These are phyloP conservation scores for Epinotia bilunana DNA, from an alignment of 2,888 invertebrate species.

Conservation along the genomic window DNA sequence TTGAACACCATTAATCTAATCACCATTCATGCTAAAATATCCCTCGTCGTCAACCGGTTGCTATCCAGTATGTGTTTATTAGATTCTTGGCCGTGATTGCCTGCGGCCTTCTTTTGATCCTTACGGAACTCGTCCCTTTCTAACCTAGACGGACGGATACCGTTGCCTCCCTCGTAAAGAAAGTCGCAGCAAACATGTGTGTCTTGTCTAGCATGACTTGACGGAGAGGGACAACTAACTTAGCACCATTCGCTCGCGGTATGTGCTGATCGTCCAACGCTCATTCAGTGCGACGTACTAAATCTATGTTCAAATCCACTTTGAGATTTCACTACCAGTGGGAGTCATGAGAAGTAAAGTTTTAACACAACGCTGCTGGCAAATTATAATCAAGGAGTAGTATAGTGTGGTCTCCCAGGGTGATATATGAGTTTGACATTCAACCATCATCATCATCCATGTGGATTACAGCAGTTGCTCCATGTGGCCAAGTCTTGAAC, in stretches of 20 bases:
- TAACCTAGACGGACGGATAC: conserved; percentile 3
- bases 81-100: conserved; percentile 9
- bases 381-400: neutral
- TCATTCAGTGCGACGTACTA: conserved; percentile 5
- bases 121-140: conserved; percentile 13
- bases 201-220: conserved; percentile 20
- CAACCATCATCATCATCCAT: neutral
- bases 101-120: conserved; percentile 11
- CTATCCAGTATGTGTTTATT: neutral
- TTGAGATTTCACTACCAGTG: neutral
- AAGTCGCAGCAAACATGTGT: conserved; percentile 7
- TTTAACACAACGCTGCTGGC: neutral
- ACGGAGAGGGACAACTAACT: conserved; percentile 28
- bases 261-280: conserved; percentile 42
- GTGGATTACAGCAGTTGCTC: neutral
- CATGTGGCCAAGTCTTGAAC: neutral
- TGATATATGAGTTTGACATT: neutral
- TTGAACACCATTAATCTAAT: neutral
- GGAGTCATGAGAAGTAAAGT: neutral
- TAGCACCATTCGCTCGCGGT: conserved; percentile 46
- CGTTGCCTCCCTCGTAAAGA: conserved; percentile 4
- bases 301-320: conserved; percentile 17
- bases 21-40: neutral
- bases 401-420: neutral
- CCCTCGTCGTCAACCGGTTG: neutral